Percentiles rank a stretch among this genome's conserved stretches.
phyloP scores from a whole-genome alignment of 2,888 invertebrate species.

The Sphaerophoria rueppellii region DNA sequence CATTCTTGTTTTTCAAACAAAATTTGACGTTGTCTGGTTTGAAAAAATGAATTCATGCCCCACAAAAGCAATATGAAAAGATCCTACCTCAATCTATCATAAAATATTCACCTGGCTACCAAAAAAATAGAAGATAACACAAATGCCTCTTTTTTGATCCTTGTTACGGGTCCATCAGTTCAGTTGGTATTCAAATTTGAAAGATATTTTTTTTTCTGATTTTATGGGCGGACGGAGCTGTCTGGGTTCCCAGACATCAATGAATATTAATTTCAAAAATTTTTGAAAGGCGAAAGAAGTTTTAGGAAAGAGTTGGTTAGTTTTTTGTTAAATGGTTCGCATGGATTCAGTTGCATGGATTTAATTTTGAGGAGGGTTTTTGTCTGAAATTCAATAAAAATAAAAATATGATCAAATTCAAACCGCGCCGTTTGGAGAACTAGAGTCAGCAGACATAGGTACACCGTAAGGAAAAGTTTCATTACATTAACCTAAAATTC shows the following conservation, averaged over 20 bases:
- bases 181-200: slow-evolving; percentile 48
- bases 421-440: too few species aligned
- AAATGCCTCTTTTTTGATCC: not conserved
- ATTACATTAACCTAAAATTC: too few species aligned
- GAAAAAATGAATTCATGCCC: slow-evolving; percentile 36
- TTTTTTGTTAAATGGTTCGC: not conserved
- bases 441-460: too few species aligned
- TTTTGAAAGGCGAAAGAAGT: not conserved
- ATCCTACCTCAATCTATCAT: slow-evolving; percentile 58
- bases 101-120: slow-evolving; percentile 64
- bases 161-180: slow-evolving; percentile 7
- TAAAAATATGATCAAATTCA: too few species aligned
- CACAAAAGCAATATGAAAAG: slow-evolving; percentile 43
- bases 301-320: not conserved
- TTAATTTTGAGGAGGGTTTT: too few species aligned
- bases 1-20: slow-evolving; percentile 28
- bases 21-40: slow-evolving; percentile 55
- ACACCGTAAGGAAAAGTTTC: too few species aligned
- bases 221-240: slow-evolving; percentile 17
- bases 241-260: slow-evolving; percentile 48
- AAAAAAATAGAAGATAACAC: slow-evolving; percentile 10
- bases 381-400: too few species aligned
- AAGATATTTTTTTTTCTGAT: slow-evolving; percentile 33
- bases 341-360: too few species aligned
- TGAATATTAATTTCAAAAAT: slow-evolving; percentile 66